Evolutionary conservation across 2,888 invertebrate species (phyloP).

Genomic region (Hesperia comma): DNA sequence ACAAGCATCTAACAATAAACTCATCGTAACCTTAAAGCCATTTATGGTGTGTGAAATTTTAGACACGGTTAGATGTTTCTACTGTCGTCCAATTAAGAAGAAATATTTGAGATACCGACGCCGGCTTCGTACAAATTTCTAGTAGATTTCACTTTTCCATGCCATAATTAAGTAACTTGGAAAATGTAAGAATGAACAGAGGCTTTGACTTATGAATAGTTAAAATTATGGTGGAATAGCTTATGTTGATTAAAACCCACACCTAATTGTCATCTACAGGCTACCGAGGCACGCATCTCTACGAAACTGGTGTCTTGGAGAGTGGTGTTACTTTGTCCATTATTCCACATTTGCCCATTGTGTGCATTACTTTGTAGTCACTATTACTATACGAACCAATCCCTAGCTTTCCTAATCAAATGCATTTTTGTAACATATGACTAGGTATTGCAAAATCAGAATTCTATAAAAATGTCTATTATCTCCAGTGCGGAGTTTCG

Average conservation of each 20-base stretch:
- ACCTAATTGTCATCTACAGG: neutral
- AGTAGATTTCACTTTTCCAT: constrained; percentile 29
- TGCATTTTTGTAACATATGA: no score
- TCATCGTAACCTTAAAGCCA: constrained; percentile 24
- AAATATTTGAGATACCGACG: constrained; percentile 30
- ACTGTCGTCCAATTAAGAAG: constrained; percentile 34
- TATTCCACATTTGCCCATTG: no score
- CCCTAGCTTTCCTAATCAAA: no score
- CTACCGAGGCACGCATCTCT: no score
- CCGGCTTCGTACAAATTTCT: constrained; percentile 29
- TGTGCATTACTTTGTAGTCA: no score
- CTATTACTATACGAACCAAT: no score
- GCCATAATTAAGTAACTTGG: constrained; percentile 9
- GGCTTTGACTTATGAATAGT: constrained; percentile 1
- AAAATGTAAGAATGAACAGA: neutral
- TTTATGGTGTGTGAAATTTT: constrained; percentile 37
- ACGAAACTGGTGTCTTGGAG: no score
- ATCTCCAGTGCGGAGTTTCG: no score
- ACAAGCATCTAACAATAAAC: constrained; percentile 13
- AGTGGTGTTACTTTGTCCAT: no score
- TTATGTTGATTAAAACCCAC: neutral
- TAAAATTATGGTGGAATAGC: constrained; percentile 1
- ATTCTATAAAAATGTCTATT: no score
- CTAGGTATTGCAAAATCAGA: no score
- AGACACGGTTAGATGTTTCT: constrained; percentile 28